Percentiles rank a stretch among this genome's conserved stretches.
Evolutionary conservation across 2,888 invertebrate genomes (phyloP).

Genomic region (Drosophila ustulata): DNA sequence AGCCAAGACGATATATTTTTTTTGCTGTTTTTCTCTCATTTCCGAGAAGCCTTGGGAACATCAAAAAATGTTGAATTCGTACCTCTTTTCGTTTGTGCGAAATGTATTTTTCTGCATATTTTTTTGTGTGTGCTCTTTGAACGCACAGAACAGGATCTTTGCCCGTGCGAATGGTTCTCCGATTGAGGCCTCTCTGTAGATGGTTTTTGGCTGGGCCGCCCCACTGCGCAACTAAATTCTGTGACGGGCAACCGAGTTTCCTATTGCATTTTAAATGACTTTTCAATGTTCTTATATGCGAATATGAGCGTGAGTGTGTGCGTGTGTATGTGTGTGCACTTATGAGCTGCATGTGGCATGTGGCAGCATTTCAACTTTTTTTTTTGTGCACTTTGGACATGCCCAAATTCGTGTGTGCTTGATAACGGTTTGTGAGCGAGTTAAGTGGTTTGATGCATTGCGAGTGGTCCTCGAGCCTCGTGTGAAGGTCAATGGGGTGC

Average conservation of each 20-base stretch:
- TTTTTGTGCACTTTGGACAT: slow-evolving; percentile 46
- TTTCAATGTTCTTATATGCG: slow-evolving; percentile 44
- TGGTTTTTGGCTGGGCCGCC: slow-evolving; percentile 28
- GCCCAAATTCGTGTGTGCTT: slow-evolving; percentile 48
- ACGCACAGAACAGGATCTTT: slow-evolving; percentile 65
- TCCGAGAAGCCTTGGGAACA: slow-evolving; percentile 57
- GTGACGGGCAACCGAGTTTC: slow-evolving; percentile 46
- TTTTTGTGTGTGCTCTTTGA: slow-evolving; percentile 13
- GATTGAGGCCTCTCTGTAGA: slow-evolving; percentile 22
- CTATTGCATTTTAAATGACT: slow-evolving; percentile 67
- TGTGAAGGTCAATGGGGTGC: slow-evolving; percentile 54
- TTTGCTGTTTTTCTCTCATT: slow-evolving; percentile 23
- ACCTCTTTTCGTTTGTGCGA: slow-evolving; percentile 39
- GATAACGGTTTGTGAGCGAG: slow-evolving; percentile 50
- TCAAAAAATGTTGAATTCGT: slow-evolving; percentile 47
- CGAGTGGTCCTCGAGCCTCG: slow-evolving; percentile 38
- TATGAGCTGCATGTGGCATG: slow-evolving; percentile 57
- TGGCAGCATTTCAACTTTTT: slow-evolving; percentile 45
- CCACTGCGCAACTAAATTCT: slow-evolving; percentile 59
- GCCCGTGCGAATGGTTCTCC: slow-evolving; percentile 42
- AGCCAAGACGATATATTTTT: slow-evolving; percentile 47
- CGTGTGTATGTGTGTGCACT: slow-evolving; percentile 18
- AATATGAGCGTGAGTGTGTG: slow-evolving; percentile 1
- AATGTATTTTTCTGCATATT: slow-evolving; percentile 13
- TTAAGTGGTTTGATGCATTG: slow-evolving; percentile 41